These are phyloP conservation scores for Ectropis crepuscularia DNA, from an alignment of 2,888 invertebrate genomes.

Conservation along the genomic window DNA sequence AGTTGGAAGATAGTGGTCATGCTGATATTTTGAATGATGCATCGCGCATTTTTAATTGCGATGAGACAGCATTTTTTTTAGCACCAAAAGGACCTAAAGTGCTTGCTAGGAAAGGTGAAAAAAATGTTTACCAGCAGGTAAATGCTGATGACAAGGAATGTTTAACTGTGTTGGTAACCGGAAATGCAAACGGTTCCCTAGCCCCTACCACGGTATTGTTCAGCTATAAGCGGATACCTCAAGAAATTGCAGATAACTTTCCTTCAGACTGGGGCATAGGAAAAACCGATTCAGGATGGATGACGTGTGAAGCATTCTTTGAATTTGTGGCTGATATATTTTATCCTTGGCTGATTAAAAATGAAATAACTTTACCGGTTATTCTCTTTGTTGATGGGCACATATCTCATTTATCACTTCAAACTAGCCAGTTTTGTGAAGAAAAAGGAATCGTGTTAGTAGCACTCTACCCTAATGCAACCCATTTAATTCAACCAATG, in stretches of 20 bases:
- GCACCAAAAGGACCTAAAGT: slow-evolving; percentile 39
- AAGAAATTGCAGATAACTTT: slow-evolving; percentile 44
- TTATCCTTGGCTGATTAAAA: slow-evolving; percentile 54
- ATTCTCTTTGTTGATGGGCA: slow-evolving; percentile 59
- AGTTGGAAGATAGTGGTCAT: slow-evolving; percentile 38
- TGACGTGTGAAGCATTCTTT: slow-evolving; percentile 54
- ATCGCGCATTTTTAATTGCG: slow-evolving; percentile 41
- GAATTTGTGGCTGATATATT: slow-evolving; percentile 52
- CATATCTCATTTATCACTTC: slow-evolving; percentile 43
- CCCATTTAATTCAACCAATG: slow-evolving; percentile 33
- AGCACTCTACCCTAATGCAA: slow-evolving; percentile 28
- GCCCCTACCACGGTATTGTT: slow-evolving; percentile 35
- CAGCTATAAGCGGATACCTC: slow-evolving; percentile 32
- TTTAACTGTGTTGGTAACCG: slow-evolving; percentile 39
- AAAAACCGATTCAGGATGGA: slow-evolving; percentile 66
- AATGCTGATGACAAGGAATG: slow-evolving; percentile 43
- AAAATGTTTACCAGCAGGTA: slow-evolving; percentile 41
- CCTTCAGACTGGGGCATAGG: slow-evolving; percentile 60
- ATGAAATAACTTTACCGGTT: slow-evolving; percentile 47
- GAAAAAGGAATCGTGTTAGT: slow-evolving; percentile 20
- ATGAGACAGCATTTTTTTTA: slow-evolving; percentile 44
- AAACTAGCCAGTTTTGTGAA: slow-evolving; percentile 55
- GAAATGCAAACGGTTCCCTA: slow-evolving; percentile 37
- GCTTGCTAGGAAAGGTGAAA: slow-evolving; percentile 42
- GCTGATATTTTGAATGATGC: slow-evolving; percentile 38